Base-by-base conservation (phyloP, 2,888 invertebrate species). In the Alloscopus bannaensis region DNA sequence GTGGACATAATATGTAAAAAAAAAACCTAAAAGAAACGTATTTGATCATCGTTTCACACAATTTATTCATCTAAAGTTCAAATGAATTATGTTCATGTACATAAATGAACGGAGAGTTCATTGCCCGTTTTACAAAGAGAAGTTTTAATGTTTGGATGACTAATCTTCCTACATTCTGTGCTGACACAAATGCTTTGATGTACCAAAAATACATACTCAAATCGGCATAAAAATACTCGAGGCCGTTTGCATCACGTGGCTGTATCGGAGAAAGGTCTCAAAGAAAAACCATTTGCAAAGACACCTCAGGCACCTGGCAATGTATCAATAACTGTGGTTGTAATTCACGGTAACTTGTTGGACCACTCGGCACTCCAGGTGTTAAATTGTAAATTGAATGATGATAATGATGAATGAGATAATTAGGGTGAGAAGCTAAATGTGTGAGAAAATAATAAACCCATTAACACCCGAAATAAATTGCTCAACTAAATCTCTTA, bases 381-480 rank as follows among this genome's bases (percentile, higher is more conserved):
- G 6, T 13, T 6, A 8, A 36, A 8, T 55, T 55, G 24, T 24
- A 18, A 55, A 55, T 13, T 55, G 55, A 2, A 28, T 55, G 6
- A 55, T 55, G 55, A 55, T 55, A 28, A 55, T 55, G 28, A 55
- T 28, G 28, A 55, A 26, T 22, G 55, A 55, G 28, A 28, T 55
- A 8, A 55, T 55, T 28, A 55, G 18, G 11, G 55, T 55, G 28
- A 55, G 28, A 4, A 55, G 26, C 55, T 55, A 13, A 2, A 26
- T 2, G 55, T 11, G 55, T 11, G 16, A 28, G 26, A 55, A 28
- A 16, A 28, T n/a, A n/a, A n/a, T n/a, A n/a, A n/a, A 47, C 47
- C 47, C 4, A 13, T 13, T 47, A 47, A 55, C 3, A 55, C 24
- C 6, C 11, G 8, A n/a, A 47, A 2, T 26, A 28, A 55, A 28